Conservation (phyloP, 2,888 invertebrate genomes). For the Pandemis heparana region DNA sequence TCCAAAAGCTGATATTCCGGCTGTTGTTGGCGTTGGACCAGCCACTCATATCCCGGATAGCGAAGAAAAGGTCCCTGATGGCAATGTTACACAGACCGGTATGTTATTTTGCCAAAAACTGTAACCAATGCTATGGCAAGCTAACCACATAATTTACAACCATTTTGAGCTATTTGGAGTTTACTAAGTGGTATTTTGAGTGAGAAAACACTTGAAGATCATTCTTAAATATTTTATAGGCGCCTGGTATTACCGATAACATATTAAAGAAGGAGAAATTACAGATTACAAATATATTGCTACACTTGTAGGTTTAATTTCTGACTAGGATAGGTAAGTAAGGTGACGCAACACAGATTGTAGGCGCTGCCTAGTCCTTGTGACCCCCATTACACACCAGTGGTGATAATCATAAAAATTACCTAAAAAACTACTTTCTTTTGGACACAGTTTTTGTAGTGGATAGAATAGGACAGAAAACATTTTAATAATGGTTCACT, state of each 20-base stretch:
- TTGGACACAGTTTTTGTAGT: too few species aligned
- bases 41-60: constrained; percentile 89
- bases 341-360: too few species aligned
- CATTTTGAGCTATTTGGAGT: neutral
- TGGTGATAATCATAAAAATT: too few species aligned
- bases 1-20: constrained; percentile 99
- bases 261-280: too few species aligned
- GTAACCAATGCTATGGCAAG: neutral
- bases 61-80: constrained; percentile 91
- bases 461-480: too few species aligned
- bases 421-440: too few species aligned
- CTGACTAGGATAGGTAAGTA: too few species aligned
- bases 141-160: neutral
- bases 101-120: constrained; percentile 43
- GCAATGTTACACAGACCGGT: constrained; percentile 88
- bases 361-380: too few species aligned
- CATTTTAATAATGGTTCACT: too few species aligned
- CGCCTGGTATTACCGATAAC: neutral
- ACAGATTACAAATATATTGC: too few species aligned
- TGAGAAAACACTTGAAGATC: neutral
- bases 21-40: constrained; percentile 95
- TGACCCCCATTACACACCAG: too few species aligned
- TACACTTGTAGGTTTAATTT: too few species aligned
- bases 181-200: neutral
- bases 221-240: neutral